Base-by-base conservation (phyloP, 2,888 invertebrate genomes). In the Morpho achilles region DNA sequence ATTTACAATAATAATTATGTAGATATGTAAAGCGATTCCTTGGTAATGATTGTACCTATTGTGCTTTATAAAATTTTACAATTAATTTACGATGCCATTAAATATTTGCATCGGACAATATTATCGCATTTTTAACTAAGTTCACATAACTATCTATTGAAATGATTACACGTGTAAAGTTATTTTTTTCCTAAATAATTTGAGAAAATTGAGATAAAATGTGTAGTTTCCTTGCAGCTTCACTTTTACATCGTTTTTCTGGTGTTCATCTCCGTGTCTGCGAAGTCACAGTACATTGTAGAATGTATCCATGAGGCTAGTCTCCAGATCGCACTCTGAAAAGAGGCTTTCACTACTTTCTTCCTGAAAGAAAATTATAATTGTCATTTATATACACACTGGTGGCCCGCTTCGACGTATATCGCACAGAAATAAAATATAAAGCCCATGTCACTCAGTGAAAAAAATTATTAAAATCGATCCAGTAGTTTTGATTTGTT, bases 301-400 rank as follows among this genome's bases (percentile, higher is more conserved):
- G 72, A 89, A 82, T 56, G 87, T 83, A 66, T 89, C 89, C 87
- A 90, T 87, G 67, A 89, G 72, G 70, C 77, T 86, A 49, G 87
- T 71, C 69, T 88, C 89, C 76, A 89, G 77, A 69, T 88, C 88
- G 68, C 86, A 87, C 77, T 88, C 89, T 72, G 89, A 70, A 72
- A 88, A 89, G 70, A 89, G 84, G 80, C 77, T 86, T 69, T 89
- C 89, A 72, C 76, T 83, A 76, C 84, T 84, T 72, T 87, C 88
- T 70, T 88, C 88, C 89, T 90, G 80, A 58, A 85, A 86, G 10
- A 46, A 32, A 50, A 59, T 32, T 46, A 41, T 8, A 46, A 39
- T 44, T 44, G 44, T 9, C 23, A 32, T 23, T 2, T 9, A 23
- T 23, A 23, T 9, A 9, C n/a, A 42, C 7, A 45, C 7, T 53